Evolutionary conservation across 2,888 invertebrate species (phyloP), one percentile per base, ranked within the genome.

Genomic region (Cloeon dipterum): DNA sequence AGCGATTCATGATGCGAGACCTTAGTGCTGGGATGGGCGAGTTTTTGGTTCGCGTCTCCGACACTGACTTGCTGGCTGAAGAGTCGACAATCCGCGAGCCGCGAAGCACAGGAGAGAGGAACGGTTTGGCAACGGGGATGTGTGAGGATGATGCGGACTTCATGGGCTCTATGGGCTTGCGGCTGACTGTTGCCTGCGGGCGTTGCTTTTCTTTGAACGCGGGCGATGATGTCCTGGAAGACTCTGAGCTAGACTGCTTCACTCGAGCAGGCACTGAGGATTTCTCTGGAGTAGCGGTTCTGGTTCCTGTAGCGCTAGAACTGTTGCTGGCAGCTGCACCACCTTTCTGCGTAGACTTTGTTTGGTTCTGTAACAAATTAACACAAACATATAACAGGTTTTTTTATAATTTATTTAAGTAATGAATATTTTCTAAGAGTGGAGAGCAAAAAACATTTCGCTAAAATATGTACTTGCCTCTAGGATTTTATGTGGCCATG

Each of bases 211-310:
- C 29, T 5, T 57, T 55, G 50, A 62, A 63, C 3, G 69, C 64
- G 2, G 74, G 74, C 46, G 74, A 74, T 2, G 73, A 70, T 41
- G 71, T 74, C 10, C 73, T 60, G 1, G 74, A 74, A 1, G 74
- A 74, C 46, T 74, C 74, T 34, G 66, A 69, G 1, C 68, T 69
- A 1, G 68, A 68, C 13, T 64, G 56, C 49, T 63, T 57, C 42
- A 39, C 23, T 16, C 39, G 34, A 5, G 39, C 25, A n/a, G 39
- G 32, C 11, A 39, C 39, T 2, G 39, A 18, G n/a, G 39, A 35
- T 32, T 39, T 39, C 25, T 39, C 39, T 13, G 39, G 39, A 3
- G 39, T 39, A 17, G 35, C 39, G n/a, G 39, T 39, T n/a, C 23
- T 26, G 7, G 39, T 35, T 5, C 7, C 29, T 11, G 36, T 19